Evolutionary conservation across 2,888 invertebrate species (phyloP), one percentile per base, ranked within the genome.

Genomic region (Podabrus alpinus): DNA sequence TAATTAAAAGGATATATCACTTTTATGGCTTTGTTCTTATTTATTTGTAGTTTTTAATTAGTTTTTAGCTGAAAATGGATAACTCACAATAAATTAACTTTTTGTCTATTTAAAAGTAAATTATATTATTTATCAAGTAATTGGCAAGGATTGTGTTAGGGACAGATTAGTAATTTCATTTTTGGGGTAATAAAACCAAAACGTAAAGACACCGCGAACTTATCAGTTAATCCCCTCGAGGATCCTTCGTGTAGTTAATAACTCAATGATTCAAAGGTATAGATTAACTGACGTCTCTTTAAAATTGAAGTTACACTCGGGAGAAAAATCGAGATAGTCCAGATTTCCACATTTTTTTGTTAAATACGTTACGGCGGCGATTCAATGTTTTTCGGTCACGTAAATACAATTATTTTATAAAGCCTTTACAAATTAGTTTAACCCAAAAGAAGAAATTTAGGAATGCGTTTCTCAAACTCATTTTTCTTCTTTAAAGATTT

Each of bases 1-100:
- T 62, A 62, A 62, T 62, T 62, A 62, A 62, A 62, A 62, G 19
- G 62, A 62, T 62, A 62, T 62, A 62, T 62, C 62, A 62, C 62
- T 62, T 62, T 62, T 62, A 62, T 62, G 13, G 62, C 19, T 62
- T 62, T 62, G 16, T 62, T 62, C 62, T 17, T 62, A 62, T 62
- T 62, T 62, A 62, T 62, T 62, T 62, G 15, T 62, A 62, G 62
- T 62, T 62, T 62, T 62, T 62, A 62, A 62, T 62, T 62, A 62
- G 19, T 62, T 19, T 62, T 17, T 62, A 45, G 29, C 29, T 29
- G 13, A 13, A 29, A 29, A 10, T 29, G 13, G 29, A 29, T 29
- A 29, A 29, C 29, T 29, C 13, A 29, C n/a, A n/a, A n/a, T 45
- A n/a, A 45, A n/a, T 45, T 45, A n/a, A 13, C 29, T 45, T 45